phyloP scores from a whole-genome alignment of 2,888 invertebrate genomes.

The Physocephala rufipes region DNA sequence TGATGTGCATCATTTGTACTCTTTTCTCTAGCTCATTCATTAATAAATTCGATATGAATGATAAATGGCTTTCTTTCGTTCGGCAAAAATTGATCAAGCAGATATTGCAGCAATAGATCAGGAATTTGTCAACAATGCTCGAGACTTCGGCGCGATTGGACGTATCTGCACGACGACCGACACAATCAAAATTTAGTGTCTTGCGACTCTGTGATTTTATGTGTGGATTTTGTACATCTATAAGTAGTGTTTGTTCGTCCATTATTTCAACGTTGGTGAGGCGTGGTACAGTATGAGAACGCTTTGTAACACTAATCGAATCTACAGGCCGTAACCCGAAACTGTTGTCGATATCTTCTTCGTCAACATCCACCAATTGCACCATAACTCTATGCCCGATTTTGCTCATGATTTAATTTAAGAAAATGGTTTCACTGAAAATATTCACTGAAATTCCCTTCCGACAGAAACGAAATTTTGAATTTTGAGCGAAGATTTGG shows the following conservation, averaged over 20 bases:
- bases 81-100: conserved; percentile 48
- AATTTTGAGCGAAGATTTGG: conserved; percentile 34
- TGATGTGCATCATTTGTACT: conserved; percentile 41
- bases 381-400: conserved; percentile 46
- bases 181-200: conserved; percentile 51
- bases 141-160: conserved; percentile 46
- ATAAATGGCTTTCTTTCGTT: conserved; percentile 45
- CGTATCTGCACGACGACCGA: conserved; percentile 51
- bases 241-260: conserved; percentile 43
- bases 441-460: not conserved
- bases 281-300: not conserved
- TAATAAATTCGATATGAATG: conserved; percentile 50
- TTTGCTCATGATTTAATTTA: conserved; percentile 7
- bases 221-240: conserved; percentile 41
- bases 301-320: not conserved
- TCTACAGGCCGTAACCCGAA: too few relatives aligned
- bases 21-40: conserved; percentile 52
- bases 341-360: not conserved
- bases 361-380: conserved; percentile 31
- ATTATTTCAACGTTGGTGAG: conserved; percentile 44
- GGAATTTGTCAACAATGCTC: conserved; percentile 46
- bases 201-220: conserved; percentile 13
- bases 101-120: conserved; percentile 44
- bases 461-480: not conserved
- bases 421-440: not conserved